Evolutionary conservation across 2,113 vertebrate genomes (phyloP), one percentile per base, ranked within the genome.

Genomic region (Calidris pugnax): DNA sequence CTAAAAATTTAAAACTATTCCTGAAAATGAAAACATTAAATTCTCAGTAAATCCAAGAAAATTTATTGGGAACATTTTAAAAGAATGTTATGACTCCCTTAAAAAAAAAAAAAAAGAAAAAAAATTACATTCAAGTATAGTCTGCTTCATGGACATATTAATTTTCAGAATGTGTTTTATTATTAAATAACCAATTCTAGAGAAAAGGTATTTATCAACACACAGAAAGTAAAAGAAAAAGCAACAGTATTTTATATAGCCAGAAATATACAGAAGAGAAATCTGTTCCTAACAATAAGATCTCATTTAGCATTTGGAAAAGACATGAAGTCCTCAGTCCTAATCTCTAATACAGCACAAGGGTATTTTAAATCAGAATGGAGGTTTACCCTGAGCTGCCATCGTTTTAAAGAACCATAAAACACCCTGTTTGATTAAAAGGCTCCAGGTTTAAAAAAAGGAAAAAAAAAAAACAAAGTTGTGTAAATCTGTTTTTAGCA

Each of bases 361-460:
- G 30, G 2, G 4, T 45, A 78, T 60, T 81, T 71, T 68, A 77
- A 81, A 47, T 37, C 35, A 74, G 21, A 95, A 63, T 4, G 20
- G 37, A 59, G 0, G 0, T 56, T 81, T 64, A 77, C 33, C 3
- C 33, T 60, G 10, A 64, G 35, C 39, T 57, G 33, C 41, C 30
- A 92, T 45, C 14, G 12, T 79, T 91, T 47, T 15, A 48, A 72
- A 91, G 59, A 53, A 43, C 82, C 68, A 53, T 37, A 80, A 85
- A 89, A 37, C 11, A 62, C 75, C 33, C 19, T 67, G 13, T 86
- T 12, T 30, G 51, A 88, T 88, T 90, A 85, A 80, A 93, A 84
- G 60, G 43, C 45, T 73, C 27, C 1, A 1, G 3, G 24, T 30
- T 6, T 22, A 80, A 55, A 90, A 33, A 20, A 14, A 18, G 4